Evolutionary conservation across 2,797 vertebrate species (phyloP), one percentile per base, ranked within the genome.

Genomic region (Mareca penelope): DNA sequence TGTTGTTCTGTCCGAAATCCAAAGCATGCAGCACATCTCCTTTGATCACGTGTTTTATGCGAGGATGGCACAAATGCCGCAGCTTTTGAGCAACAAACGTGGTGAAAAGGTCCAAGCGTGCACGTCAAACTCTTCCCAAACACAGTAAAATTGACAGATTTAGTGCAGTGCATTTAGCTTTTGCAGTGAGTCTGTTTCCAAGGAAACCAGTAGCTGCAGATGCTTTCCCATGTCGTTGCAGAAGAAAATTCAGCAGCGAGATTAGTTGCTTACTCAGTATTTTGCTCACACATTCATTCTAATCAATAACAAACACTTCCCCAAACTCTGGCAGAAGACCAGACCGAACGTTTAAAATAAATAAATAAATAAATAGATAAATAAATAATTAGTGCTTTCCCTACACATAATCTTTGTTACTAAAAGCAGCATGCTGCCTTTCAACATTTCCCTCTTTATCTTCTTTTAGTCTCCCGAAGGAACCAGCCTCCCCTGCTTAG

Each of bases 121-220:
- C 77, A 42, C 31, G 56, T 46, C 76, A 86, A 95, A 94, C 65
- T 83, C 84, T 73, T 65, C 85, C 76, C 83, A 95, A 91, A 75
- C 53, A 50, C 80, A 92, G 35, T 15, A 86, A 73, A 92, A 93
- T 37, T 31, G 60, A 79, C 52, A 85, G n/a, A 70, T 63, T 95
- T 29, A 75, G 83, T 53, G 82, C 78, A 93, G 64, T 37, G 73
- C 84, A 68, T 85, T 89, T 78, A 83, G 86, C 67, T 85, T 83
- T 89, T 72, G 72, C 89, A 87, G 91, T 15, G 33, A 84, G 78
- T 63, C 67, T 61, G 96, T 97, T 96, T 92, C 96, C 96, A 96
- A 80, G 94, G 97, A 97, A 95, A 97, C 94, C 64, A 86, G 68
- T 18, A 56, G 76, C 88, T 94, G 95, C 94, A 93, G 88, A 93